Percentiles rank a stretch among this genome's conserved stretches.
These are phyloP conservation scores for Cephus pygmeus DNA, from an alignment of 2,888 invertebrate genomes.

Conservation along the genomic window DNA sequence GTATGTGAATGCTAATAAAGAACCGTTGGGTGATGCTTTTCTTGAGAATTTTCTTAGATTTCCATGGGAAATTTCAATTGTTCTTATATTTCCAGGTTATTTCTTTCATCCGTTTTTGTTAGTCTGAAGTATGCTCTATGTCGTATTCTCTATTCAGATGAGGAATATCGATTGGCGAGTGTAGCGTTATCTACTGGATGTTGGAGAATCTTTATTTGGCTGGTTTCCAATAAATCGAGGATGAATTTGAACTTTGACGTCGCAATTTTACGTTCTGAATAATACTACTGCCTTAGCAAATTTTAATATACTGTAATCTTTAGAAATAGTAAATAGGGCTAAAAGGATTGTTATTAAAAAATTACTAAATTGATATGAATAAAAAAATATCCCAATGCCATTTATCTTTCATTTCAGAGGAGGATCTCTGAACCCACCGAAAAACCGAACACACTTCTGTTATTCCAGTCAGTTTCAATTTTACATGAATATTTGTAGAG, in stretches of 20 bases:
- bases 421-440: background rate
- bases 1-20: background rate
- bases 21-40: background rate
- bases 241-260: background rate
- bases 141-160: background rate
- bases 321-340: background rate
- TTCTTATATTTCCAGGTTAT: slow-evolving; percentile 5
- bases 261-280: background rate
- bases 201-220: background rate
- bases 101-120: background rate
- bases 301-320: background rate
- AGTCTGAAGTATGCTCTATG: slow-evolving; percentile 1
- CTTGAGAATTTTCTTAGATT: background rate
- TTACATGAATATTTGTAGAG: background rate
- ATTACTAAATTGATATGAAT: background rate
- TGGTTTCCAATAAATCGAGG: background rate
- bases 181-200: background rate
- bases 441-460: background rate
- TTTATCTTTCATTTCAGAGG: background rate
- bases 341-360: background rate
- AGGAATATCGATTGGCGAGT: background rate
- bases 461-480: background rate
- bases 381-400: background rate
- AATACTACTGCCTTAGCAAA: background rate
- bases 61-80: background rate